Conservation (phyloP, 35 echinoderm and acorn worm species). For the Amphiura filiformis region DNA sequence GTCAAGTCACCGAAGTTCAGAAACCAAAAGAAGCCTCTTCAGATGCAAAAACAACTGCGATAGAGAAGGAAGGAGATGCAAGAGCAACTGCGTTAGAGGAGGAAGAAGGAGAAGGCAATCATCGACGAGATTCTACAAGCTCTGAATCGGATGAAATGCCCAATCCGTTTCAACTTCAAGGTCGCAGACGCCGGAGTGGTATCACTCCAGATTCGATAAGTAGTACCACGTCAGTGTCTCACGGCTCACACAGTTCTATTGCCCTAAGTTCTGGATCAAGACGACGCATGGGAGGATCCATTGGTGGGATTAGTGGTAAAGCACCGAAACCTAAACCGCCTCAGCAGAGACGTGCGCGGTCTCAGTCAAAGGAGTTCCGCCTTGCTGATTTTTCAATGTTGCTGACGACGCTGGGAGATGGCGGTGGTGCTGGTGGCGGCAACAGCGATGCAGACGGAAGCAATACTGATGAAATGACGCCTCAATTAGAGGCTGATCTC, state of each 20-base stretch:
- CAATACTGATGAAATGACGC: constrained; percentile 18
- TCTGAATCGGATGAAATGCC: too few relatives aligned
- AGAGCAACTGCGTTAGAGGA: too few relatives aligned
- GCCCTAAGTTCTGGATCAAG: not conserved
- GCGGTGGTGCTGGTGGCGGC: not conserved
- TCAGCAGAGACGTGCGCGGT: constrained; percentile 26
- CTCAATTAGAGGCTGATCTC: constrained; percentile 71
- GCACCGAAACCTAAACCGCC: constrained; percentile 6
- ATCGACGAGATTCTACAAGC: too few relatives aligned
- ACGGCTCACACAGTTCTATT: not conserved
- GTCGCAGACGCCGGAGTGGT: not conserved
- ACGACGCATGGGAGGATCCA: not conserved
- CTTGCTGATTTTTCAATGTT: constrained; percentile 87
- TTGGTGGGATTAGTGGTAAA: too few relatives aligned
- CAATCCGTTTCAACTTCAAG: not conserved
- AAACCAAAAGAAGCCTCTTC: too few relatives aligned
- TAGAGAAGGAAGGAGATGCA: too few relatives aligned
- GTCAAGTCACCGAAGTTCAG: too few relatives aligned
- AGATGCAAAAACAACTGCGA: too few relatives aligned
- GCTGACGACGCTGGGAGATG: constrained; percentile 15
- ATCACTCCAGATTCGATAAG: not conserved
- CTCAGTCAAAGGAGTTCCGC: constrained; percentile 75
- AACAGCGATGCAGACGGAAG: not conserved
- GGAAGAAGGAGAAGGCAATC: too few relatives aligned
- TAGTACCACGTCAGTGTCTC: not conserved